Evolutionary conservation across 1,140 invertebrate species (phyloP).

Genomic region (Plodia interpunctella): DNA sequence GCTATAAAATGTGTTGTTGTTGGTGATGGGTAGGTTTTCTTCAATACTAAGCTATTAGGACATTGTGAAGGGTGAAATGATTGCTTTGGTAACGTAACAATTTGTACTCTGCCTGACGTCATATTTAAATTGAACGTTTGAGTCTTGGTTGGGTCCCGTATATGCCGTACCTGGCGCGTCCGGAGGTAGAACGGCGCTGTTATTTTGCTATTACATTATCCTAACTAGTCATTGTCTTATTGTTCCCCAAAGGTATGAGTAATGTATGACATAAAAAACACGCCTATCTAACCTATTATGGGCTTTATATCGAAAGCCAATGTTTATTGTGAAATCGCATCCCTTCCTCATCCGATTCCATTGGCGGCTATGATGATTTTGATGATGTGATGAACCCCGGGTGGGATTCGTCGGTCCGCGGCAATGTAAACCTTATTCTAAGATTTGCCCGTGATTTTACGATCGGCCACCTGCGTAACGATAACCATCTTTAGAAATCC

Average conservation of each 20-base stretch:
- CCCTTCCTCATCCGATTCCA: too few relatives aligned
- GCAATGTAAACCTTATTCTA: too few relatives aligned
- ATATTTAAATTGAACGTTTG: slow-evolving; percentile 45
- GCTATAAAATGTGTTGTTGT: slow-evolving; percentile 97
- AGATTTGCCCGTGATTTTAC: too few relatives aligned
- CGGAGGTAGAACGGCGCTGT: not conserved
- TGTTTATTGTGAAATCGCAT: too few relatives aligned
- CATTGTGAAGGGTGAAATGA: slow-evolving; percentile 15
- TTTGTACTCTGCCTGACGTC: slow-evolving; percentile 57
- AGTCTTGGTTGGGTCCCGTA: slow-evolving; percentile 5
- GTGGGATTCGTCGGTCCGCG: too few relatives aligned
- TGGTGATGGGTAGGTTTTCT: slow-evolving; percentile 89
- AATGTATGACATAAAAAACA: not conserved
- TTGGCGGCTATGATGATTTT: too few relatives aligned
- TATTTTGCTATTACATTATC: not conserved
- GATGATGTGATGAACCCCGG: too few relatives aligned
- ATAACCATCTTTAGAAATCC: too few relatives aligned
- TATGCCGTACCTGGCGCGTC: slow-evolving; percentile 1
- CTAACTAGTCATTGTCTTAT: slow-evolving; percentile 7
- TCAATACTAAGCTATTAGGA: not conserved
- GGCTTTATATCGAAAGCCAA: too few relatives aligned
- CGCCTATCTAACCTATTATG: not conserved
- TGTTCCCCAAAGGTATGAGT: not conserved
- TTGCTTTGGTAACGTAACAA: slow-evolving; percentile 27
- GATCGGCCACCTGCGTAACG: too few relatives aligned